Evolutionary conservation across 2,113 vertebrate genomes (phyloP).

Genomic region (Lanius ludovicianus): DNA sequence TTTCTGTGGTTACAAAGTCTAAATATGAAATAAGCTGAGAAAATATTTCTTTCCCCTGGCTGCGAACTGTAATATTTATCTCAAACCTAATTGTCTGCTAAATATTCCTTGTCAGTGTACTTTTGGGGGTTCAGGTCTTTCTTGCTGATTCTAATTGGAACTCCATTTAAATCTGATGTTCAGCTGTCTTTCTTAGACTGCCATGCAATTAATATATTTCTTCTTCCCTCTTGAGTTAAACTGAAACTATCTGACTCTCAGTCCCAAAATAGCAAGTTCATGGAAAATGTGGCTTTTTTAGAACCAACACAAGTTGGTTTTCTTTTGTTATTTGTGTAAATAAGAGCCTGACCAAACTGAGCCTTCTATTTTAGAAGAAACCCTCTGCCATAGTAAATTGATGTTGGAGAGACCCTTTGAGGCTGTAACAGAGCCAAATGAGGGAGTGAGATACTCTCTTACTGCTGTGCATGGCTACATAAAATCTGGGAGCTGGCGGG

Average conservation of each 20-base stretch:
- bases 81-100: neutral
- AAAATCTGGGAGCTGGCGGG: neutral
- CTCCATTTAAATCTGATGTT: neutral
- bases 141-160: neutral
- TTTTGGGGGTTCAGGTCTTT: neutral
- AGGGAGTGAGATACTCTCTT: neutral
- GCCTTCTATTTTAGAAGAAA: neutral
- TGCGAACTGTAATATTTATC: neutral
- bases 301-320: neutral
- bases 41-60: neutral
- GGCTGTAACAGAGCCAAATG: neutral
- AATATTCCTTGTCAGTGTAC: neutral
- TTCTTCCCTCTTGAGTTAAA: neutral
- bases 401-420: neutral
- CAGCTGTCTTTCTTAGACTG: neutral
- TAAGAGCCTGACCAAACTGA: neutral
- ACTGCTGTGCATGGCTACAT: neutral
- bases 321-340: neutral
- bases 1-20: neutral
- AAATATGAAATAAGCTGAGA: neutral
- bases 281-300: neutral
- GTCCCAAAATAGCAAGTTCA: neutral
- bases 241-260: neutral
- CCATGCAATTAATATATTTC: neutral
- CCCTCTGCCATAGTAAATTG: neutral